Evolutionary conservation across 1,140 invertebrate genomes (phyloP), one percentile per base, ranked within the genome.

Genomic region (Drosophila nikananu): DNA sequence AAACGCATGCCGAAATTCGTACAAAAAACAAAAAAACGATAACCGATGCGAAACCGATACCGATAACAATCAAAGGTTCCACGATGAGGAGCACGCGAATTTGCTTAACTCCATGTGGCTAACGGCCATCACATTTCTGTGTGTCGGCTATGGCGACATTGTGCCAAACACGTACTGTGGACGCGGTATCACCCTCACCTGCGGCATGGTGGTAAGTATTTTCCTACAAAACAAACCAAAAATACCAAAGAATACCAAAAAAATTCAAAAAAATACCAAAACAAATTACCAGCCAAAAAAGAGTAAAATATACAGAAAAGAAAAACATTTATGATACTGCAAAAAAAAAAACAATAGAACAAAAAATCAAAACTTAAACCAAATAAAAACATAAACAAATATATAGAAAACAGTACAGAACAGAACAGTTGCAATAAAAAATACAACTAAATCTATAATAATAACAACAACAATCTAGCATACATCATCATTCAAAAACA

Each of bases 151-250:
- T 93, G 96, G 96, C 81, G 98, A 98, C 94, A 97, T 98, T 92
- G 97, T 98, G 86, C 98, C 98, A 83, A 98, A 98, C 94, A 98
- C 97, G 64, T 98, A 98, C 95, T 98, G 97, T 95, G 97, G 97
- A 87, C 95, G 97, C 91, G 96, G 96, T 91, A 97, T 98, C 93
- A 97, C 97, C 83, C 96, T 98, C 91, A 96, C 96, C 86, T 97
- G 97, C 93, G 97, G 98, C 93, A 97, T 98, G 94, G 97, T 98
- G 97, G 97, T 98, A 96, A 96, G 96, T 96, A 92, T 92, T 71
- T 94, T 92, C 68, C 68, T 37, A n/a, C 65, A 66, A 57, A 57
- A 62, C 67, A 55, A 78, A 68, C 41, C 59, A 74, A 74, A 30
- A 32, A 17, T 61, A 52, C 19, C 46, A 62, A 77, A 27, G n/a